Conservation (phyloP, 2,888 invertebrate species). For the Embidobia sp. region DNA sequence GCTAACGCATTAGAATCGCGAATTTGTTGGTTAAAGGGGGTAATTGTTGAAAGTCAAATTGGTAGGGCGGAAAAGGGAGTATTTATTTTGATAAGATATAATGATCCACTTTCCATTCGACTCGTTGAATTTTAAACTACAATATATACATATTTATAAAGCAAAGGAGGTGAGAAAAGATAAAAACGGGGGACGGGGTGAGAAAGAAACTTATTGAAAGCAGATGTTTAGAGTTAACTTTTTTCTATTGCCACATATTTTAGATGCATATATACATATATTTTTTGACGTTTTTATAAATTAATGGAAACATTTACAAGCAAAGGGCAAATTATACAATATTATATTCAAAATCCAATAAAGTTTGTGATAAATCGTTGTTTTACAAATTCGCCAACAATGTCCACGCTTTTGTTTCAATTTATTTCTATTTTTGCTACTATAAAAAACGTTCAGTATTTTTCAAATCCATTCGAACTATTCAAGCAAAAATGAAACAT, state of each 20-base stretch:
- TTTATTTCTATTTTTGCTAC: constrained; percentile 62
- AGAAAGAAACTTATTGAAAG: constrained; percentile 36
- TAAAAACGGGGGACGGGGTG: neutral
- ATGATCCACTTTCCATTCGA: constrained; percentile 21
- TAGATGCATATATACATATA: constrained; percentile 63
- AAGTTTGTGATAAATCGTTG: constrained; percentile 54
- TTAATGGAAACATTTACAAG: constrained; percentile 55
- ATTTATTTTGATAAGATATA: constrained; percentile 32
- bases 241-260: constrained; percentile 62
- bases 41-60: constrained; percentile 57
- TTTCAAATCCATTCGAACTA: constrained; percentile 45
- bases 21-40: constrained; percentile 40
- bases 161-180: neutral
- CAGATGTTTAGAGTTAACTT: constrained; percentile 55
- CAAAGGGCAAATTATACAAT: constrained; percentile 45
- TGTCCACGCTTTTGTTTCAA: constrained; percentile 45
- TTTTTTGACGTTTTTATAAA: constrained; percentile 61
- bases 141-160: constrained; percentile 40
- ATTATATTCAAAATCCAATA: constrained; percentile 56
- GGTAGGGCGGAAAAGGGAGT: constrained; percentile 13
- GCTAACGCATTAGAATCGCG: constrained; percentile 32
- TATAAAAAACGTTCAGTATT: constrained; percentile 58
- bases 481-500: constrained; percentile 15
- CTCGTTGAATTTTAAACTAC: constrained; percentile 30
- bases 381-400: constrained; percentile 55